A percentile compares a stretch with the other conserved stretches of the same genome.
These are phyloP conservation scores for Trypoxylon attenuatum DNA, from an alignment of 2,888 invertebrate species.

Conservation along the genomic window DNA sequence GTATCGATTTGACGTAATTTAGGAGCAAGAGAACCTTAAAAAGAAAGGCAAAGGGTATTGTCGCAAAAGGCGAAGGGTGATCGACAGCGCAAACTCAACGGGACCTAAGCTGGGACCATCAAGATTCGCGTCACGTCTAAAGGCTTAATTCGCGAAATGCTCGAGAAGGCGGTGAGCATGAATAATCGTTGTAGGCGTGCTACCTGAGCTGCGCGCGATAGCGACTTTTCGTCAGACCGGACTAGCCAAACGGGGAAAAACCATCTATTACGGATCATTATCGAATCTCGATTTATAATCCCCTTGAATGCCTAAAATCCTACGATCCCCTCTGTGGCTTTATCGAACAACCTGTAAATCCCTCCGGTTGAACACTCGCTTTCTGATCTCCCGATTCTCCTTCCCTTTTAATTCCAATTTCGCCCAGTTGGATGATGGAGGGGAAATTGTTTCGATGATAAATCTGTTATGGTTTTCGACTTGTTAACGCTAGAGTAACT, in stretches of 20 bases:
- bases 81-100: neutral
- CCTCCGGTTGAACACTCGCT: conserved; percentile 3
- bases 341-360: conserved; percentile 27
- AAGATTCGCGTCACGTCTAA: conserved; percentile 57
- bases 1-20: conserved; percentile 1
- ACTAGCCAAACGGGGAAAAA: conserved; percentile 23
- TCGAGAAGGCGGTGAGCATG: conserved; percentile 58
- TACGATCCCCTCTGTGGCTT: conserved; percentile 28
- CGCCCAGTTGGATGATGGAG: no score
- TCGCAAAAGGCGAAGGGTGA: neutral
- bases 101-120: conserved; percentile 8
- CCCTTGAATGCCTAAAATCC: conserved; percentile 38
- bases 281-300: conserved; percentile 63
- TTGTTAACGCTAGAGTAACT: no score
- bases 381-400: neutral
- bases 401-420: neutral
- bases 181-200: conserved; percentile 55
- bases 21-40: neutral
- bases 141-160: conserved; percentile 60
- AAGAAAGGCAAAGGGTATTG: conserved; percentile 2
- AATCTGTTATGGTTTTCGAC: no score
- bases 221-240: conserved; percentile 28
- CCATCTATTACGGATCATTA: conserved; percentile 62
- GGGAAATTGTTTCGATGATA: no score
- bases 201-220: neutral